Base-by-base conservation (phyloP, 2,113 vertebrate genomes). In the Mugil cephalus region DNA sequence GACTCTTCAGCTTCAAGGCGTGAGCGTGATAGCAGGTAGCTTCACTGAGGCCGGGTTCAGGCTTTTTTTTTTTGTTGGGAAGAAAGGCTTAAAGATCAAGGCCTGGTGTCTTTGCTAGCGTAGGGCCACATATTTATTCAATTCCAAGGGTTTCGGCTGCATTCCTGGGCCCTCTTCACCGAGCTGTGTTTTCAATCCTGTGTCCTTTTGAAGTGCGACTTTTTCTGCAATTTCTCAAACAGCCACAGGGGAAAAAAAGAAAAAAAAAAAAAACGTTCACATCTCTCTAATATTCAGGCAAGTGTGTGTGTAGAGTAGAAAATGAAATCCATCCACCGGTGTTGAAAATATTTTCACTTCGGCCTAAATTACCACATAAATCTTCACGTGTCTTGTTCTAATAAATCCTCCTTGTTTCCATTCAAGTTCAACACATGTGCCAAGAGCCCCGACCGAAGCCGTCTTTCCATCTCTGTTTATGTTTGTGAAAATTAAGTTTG, bases 61-160 rank as follows among this genome's bases (percentile, higher is more conserved):
- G 46, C 64, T n/a, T 30, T 62, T 24, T 67, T 85, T 78, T 83
- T 74, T 84, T 75, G 63, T 69, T 30, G 24, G 62, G 14, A 46
- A 39, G 63, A 74, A 69, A 53, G 74, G 75, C 69, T 84, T 70
- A 79, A 53, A 88, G 84, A 87, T 93, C 62, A 88, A 90, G 80
- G 85, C 63, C 68, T 60, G 0, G 10, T 59, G 71, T 11, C 5
- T 77, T 76, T 48, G 68, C 58, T 74, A 59, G 58, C 71, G 86
- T 35, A 36, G 65, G 74, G 68, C 50, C 73, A 76, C 81, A 75
- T 59, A 83, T 86, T 91, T 84, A 75, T 82, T 89, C 69, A 30
- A 85, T 87, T 87, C 86, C 68, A 59, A 72, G 79, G 69, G 64
- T 85, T 30, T 87, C 71, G 36, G 10, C 64, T 67, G 63, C 50